Conservation (phyloP, 2,113 vertebrate genomes). For the Syrrhaptes paradoxus region DNA sequence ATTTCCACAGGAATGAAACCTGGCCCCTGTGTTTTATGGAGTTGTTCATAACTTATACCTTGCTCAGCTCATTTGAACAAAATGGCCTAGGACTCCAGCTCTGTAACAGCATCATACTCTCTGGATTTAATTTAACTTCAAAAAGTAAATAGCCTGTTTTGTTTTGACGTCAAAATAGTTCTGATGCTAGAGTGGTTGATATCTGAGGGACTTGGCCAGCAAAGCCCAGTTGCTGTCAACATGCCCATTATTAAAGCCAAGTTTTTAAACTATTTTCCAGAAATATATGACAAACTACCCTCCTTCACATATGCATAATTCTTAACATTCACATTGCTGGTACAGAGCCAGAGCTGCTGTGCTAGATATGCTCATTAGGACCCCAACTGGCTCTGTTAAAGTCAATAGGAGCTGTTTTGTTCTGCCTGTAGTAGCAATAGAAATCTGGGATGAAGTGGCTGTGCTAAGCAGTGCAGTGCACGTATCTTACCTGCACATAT, state of each 20-base stretch:
- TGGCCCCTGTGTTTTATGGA: neutral
- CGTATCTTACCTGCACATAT: neutral
- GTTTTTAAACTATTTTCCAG: conserved; percentile 63
- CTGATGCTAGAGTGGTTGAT: conserved; percentile 41
- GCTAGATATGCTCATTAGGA: conserved; percentile 20
- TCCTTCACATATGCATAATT: conserved; percentile 46
- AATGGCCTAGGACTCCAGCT: neutral
- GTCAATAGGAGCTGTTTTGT: neutral
- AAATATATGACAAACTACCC: conserved; percentile 52
- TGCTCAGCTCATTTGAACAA: conserved; percentile 27
- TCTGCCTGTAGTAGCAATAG: neutral
- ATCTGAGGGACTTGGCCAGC: conserved; percentile 44
- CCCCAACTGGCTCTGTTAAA: neutral
- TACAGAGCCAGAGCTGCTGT: conserved; percentile 50
- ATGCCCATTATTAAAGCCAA: conserved; percentile 49
- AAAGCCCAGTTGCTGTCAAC: conserved; percentile 57
- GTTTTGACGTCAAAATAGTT: conserved; percentile 61
- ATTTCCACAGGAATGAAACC: neutral
- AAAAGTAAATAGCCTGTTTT: conserved; percentile 65
- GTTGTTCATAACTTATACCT: conserved; percentile 46
- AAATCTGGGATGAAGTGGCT: neutral
- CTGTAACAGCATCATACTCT: neutral
- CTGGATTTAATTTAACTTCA: conserved; percentile 71
- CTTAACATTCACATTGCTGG: conserved; percentile 48
- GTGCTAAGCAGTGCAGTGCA: neutral